These are phyloP conservation scores for Plemyria rubiginata DNA, from an alignment of 2,888 invertebrate species.

Conservation along the genomic window DNA sequence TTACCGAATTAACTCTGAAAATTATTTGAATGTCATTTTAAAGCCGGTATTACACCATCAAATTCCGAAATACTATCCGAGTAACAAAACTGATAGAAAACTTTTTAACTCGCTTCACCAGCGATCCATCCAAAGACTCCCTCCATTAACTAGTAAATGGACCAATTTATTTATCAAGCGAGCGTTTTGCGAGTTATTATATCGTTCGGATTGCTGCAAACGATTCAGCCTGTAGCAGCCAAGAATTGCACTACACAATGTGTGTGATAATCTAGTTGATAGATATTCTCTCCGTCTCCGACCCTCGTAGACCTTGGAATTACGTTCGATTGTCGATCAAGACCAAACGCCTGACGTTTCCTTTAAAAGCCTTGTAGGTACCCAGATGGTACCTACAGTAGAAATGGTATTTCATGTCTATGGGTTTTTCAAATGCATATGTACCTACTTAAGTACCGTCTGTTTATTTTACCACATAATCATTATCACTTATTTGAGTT, in stretches of 20 bases:
- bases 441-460: no score
- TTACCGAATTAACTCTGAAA: not conserved
- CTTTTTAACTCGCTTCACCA: constrained; percentile 11
- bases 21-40: not conserved
- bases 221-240: constrained; percentile 14
- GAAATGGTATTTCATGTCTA: no score
- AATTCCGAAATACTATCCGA: not conserved
- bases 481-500: no score
- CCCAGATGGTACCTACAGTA: no score
- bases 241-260: constrained; percentile 12
- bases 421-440: no score
- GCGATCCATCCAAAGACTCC: constrained; percentile 1
- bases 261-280: constrained; percentile 13
- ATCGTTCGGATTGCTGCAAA: constrained; percentile 27
- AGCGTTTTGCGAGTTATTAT: constrained; percentile 25
- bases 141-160: constrained; percentile 29
- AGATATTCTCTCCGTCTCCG: constrained; percentile 5
- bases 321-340: constrained; percentile 10
- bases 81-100: not conserved
- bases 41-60: not conserved
- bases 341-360: not conserved
- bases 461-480: no score
- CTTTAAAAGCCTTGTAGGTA: not conserved
- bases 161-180: constrained; percentile 36
- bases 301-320: constrained; percentile 7